These are phyloP conservation scores for Carlito syrichta DNA, from an alignment of 2,113 vertebrate species.

Conservation along the genomic window DNA sequence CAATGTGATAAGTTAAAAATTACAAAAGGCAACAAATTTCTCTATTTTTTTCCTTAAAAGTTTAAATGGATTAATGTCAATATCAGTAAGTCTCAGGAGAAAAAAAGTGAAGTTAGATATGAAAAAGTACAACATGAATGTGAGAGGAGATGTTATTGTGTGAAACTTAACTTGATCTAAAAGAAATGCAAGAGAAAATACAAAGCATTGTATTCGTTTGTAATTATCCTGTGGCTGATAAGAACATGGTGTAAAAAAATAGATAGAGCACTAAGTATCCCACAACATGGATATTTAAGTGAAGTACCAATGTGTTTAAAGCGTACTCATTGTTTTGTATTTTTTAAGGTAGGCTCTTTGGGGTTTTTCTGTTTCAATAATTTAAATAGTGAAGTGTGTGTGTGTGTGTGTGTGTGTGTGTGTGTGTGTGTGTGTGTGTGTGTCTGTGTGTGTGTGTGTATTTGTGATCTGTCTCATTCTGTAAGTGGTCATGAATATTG, in stretches of 20 bases:
- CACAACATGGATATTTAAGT: neutral
- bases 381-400: too few species aligned
- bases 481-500: neutral
- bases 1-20: neutral
- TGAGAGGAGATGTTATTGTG: neutral
- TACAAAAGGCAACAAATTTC: neutral
- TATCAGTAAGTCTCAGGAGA: neutral
- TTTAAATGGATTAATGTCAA: neutral
- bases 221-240: neutral
- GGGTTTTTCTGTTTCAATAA: neutral
- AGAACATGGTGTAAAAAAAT: neutral
- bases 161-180: constrained; percentile 20
- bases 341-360: neutral
- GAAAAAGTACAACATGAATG: neutral
- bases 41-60: neutral
- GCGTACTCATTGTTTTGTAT: neutral
- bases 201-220: neutral
- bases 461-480: neutral
- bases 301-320: neutral
- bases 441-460: neutral
- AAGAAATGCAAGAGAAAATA: constrained; percentile 11
- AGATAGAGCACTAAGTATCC: neutral
- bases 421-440: too few species aligned
- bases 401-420: neutral
- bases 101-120: neutral